Conservation (phyloP, 2,113 vertebrate species). For the Caranx melampygus region DNA sequence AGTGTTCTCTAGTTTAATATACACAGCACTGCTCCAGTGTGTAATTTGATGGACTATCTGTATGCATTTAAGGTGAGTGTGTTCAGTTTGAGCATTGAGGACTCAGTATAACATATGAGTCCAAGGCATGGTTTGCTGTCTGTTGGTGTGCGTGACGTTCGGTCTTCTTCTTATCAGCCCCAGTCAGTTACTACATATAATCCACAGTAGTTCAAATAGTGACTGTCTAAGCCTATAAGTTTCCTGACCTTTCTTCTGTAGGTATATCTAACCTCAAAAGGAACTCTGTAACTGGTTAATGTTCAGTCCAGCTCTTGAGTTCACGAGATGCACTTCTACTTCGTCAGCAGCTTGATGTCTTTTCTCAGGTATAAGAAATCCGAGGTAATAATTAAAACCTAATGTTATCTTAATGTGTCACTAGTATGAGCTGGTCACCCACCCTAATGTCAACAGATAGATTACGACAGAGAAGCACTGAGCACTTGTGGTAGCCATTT, state of each 20-base stretch:
- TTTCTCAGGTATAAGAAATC: constrained; percentile 14
- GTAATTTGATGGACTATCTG: constrained; percentile 74
- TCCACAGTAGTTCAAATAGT: constrained; percentile 9
- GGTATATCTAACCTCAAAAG: constrained; percentile 37
- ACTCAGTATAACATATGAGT: background rate
- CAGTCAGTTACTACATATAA: background rate
- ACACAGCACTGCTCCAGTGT: background rate
- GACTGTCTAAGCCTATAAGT: background rate
- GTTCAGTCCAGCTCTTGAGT: constrained; percentile 35
- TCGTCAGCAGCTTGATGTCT: constrained; percentile 14
- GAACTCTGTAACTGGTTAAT: constrained; percentile 62
- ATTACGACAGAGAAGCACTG: background rate
- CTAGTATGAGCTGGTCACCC: constrained; percentile 29
- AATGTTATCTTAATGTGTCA: constrained; percentile 44
- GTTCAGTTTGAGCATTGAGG: constrained; percentile 2
- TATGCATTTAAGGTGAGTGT: constrained; percentile 75
- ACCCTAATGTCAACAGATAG: constrained; percentile 10
- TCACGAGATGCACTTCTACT: constrained; percentile 24
- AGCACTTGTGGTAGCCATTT: background rate
- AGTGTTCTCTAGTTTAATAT: background rate
- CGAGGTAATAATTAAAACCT: constrained; percentile 56
- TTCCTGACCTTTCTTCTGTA: constrained; percentile 9
- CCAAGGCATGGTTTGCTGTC: background rate
- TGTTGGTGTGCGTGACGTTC: background rate
- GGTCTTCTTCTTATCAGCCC: background rate